Conservation (phyloP, 1,140 invertebrate species). For the Zaprionus taronus region DNA sequence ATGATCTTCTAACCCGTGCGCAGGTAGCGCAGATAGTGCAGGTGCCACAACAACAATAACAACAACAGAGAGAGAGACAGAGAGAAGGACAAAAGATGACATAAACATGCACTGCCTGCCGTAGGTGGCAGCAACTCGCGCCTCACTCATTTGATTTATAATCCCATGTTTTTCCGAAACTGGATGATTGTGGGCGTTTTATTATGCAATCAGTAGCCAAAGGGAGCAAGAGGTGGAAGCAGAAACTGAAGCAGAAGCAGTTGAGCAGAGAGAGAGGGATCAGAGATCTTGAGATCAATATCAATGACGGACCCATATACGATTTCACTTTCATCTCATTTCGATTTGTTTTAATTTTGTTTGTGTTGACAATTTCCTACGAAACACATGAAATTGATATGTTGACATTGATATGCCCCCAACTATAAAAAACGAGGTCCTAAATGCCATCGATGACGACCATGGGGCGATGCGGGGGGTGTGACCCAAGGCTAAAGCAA, state of each 20-base stretch:
- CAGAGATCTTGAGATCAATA: conserved; percentile 12
- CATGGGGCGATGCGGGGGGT: not conserved
- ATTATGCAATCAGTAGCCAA: conserved; percentile 79
- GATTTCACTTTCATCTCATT: conserved; percentile 64
- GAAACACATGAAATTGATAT: conserved; percentile 66
- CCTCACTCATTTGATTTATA: conserved; percentile 69
- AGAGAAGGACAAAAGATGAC: conserved; percentile 14
- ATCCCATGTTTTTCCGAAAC: conserved; percentile 9
- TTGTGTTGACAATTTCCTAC: conserved; percentile 60
- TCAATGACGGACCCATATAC: conserved; percentile 39
- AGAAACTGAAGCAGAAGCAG: conserved; percentile 9
- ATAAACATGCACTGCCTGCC: conserved; percentile 32
- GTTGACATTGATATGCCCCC: conserved; percentile 68
- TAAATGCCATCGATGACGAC: not conserved
- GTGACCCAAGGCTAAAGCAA: not conserved
- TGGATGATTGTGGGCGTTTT: conserved; percentile 61
- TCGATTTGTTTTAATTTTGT: conserved; percentile 15
- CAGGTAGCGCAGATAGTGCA: conserved; percentile 3
- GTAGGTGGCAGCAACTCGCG: conserved; percentile 60
- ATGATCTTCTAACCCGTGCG: not conserved
- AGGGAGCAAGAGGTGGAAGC: not conserved
- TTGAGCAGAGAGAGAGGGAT: not conserved
- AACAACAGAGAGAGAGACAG: not conserved
- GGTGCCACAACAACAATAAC: conserved; percentile 30
- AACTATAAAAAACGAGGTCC: conserved; percentile 31